These are phyloP conservation scores for Xenops minutus DNA, from an alignment of 2,797 vertebrate species.

Conservation along the genomic window DNA sequence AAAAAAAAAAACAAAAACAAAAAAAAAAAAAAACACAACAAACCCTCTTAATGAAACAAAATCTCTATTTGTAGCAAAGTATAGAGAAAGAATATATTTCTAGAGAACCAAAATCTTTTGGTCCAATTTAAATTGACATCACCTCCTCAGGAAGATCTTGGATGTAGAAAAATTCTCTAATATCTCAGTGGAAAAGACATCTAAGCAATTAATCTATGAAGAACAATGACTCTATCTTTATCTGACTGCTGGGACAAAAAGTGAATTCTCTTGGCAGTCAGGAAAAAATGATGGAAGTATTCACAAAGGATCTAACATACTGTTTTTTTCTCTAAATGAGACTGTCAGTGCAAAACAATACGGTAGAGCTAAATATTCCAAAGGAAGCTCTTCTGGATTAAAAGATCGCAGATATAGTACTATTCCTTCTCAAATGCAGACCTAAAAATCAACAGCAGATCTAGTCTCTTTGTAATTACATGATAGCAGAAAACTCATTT, in stretches of 20 bases:
- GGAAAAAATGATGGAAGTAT: constrained; percentile 5
- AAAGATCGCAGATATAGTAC: neutral
- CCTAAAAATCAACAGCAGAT: neutral
- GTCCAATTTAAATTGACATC: neutral
- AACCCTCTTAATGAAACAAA: neutral
- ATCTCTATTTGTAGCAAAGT: neutral
- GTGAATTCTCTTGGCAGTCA: neutral
- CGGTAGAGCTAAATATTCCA: neutral
- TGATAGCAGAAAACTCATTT: neutral
- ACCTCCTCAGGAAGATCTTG: neutral
- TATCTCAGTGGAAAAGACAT: constrained; percentile 5
- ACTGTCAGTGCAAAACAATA: constrained; percentile 6
- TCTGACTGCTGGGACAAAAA: constrained; percentile 8
- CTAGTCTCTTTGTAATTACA: neutral
- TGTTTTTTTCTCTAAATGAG: constrained; percentile 10
- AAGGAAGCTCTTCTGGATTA: constrained; percentile 1
- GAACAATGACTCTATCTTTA: constrained; percentile 34
- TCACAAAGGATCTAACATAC: constrained; percentile 26
- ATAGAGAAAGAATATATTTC: neutral
- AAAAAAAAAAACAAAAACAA: neutral
- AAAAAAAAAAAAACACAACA: neutral
- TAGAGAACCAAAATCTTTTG: neutral
- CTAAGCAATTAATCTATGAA: constrained; percentile 27
- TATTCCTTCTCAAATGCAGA: neutral
- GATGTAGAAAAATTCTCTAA: neutral